Base-by-base conservation (phyloP, 2,888 invertebrate species). In the Latrodectus hesperus region DNA sequence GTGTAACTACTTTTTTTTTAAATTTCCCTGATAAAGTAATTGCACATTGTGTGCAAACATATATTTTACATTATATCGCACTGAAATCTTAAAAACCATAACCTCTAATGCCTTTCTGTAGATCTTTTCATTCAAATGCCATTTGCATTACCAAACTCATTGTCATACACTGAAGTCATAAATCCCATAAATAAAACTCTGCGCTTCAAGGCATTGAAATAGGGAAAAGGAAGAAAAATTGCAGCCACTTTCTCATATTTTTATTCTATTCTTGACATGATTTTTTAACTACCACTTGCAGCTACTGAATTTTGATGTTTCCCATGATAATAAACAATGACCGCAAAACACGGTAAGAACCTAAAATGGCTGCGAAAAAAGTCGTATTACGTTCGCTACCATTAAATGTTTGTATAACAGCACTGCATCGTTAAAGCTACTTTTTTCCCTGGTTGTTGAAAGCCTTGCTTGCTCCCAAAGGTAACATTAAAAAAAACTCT, bases 321-420 rank as follows among this genome's bases (percentile, higher is more conserved):
- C 81, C 81, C 81, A 81, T 81, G 81, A 81, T 81, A 81, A 74
- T 74, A 81, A 81, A 81, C 81, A 81, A 73, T 81, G 81, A 81
- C 81, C 81, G 74, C 81, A 81, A 81, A 81, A 72, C 81, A 53
- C 38, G 65, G 73, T 65, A 81, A 81, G 74, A 81, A 74, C 67
- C 81, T 53, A 49, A 51, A 17, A 26, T 67, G 53, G 73, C 74
- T 73, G 53, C 52, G 17, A 16, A 26, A 53, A 16, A 67, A 73
- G 65, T 74, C 49, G 83, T 76, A 83, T 76, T 83, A 83, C 70
- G 75, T 83, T 83, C 83, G 4, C 71, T 51, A 64, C 83, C 83
- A 76, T 83, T 83, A 83, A 83, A 83, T 76, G 70, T 83, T 83
- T 83, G 81, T 76, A 76, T 83, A 83, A 83, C 76, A 76, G 75